Conservation (phyloP, 2,797 vertebrate genomes). For the Urophycis tenuis region DNA sequence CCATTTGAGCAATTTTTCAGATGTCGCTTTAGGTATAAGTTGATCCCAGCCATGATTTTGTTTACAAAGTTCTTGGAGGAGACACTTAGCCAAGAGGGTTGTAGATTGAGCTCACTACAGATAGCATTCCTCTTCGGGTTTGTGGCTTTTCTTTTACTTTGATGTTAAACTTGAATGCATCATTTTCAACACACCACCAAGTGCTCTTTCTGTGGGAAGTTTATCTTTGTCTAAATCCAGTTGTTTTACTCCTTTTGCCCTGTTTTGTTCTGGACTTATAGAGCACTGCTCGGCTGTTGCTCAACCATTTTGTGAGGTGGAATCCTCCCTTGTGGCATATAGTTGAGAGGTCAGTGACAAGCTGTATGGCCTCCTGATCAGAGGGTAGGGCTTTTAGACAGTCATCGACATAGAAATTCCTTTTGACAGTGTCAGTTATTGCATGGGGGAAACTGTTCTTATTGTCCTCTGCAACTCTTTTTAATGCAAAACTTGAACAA, state of each 20-base stretch:
- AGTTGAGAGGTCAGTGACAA: neutral
- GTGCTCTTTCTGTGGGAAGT: slow-evolving; percentile 5
- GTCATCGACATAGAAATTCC: slow-evolving; percentile 12
- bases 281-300: too few relatives aligned
- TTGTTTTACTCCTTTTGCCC: neutral
- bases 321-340: slow-evolving; percentile 10
- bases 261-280: neutral
- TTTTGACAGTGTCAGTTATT: neutral
- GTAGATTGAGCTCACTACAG: slow-evolving; percentile 11
- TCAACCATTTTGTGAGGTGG: slow-evolving; percentile 8
- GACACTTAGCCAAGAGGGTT: slow-evolving; percentile 9
- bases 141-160: neutral
- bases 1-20: slow-evolving; percentile 4
- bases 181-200: slow-evolving; percentile 5
- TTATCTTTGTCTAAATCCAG: slow-evolving; percentile 4
- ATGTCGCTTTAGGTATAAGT: neutral
- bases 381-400: slow-evolving; percentile 5
- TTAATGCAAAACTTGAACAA: neutral
- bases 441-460: neutral
- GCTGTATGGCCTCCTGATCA: slow-evolving; percentile 7
- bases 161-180: slow-evolving; percentile 5
- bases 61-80: slow-evolving; percentile 2
- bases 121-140: too few relatives aligned
- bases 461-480: slow-evolving; percentile 3
- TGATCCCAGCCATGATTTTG: slow-evolving; percentile 8